Percentiles rank a stretch among this genome's conserved stretches.
Evolutionary conservation across 1,140 invertebrate genomes (phyloP).

Genomic region (Arctopsyche grandis): DNA sequence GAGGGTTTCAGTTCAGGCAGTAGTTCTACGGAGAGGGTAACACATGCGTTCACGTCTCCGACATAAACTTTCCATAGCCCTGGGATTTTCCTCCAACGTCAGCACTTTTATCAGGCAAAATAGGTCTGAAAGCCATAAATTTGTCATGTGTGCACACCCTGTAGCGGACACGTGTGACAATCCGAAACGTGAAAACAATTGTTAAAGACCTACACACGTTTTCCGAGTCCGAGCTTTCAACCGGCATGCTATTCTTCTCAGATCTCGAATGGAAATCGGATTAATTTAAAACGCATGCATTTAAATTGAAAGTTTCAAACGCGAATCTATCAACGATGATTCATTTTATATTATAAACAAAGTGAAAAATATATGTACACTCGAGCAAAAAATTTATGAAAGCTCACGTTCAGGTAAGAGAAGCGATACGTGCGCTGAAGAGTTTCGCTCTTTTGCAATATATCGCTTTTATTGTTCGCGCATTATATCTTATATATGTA

Average conservation of each 20-base stretch:
- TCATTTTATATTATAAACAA: neutral
- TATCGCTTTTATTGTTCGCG: slow-evolving; percentile 13
- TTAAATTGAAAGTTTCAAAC: too few species aligned
- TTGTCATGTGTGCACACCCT: slow-evolving; percentile 42
- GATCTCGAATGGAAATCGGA: too few species aligned
- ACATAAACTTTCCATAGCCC: slow-evolving; percentile 38
- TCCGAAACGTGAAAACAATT: slow-evolving; percentile 52
- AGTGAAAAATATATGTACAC: neutral
- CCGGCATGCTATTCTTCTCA: neutral
- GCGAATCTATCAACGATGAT: too few species aligned
- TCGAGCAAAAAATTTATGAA: too few species aligned
- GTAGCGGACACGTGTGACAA: slow-evolving; percentile 47
- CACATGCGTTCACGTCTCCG: slow-evolving; percentile 47
- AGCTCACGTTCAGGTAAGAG: too few species aligned
- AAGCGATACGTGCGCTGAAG: neutral
- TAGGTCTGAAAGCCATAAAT: slow-evolving; percentile 48
- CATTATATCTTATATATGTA: neutral
- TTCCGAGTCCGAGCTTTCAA: neutral
- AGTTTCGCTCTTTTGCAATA: neutral
- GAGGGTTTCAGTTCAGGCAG: neutral
- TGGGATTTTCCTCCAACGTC: slow-evolving; percentile 35
- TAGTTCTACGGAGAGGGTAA: slow-evolving; percentile 17
- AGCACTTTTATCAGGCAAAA: slow-evolving; percentile 48
- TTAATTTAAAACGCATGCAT: too few species aligned
- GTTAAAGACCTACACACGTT: slow-evolving; percentile 33